Evolutionary conservation across 2,797 vertebrate genomes (phyloP), one percentile per base, ranked within the genome.

Genomic region (Toxotes lorentzi): DNA sequence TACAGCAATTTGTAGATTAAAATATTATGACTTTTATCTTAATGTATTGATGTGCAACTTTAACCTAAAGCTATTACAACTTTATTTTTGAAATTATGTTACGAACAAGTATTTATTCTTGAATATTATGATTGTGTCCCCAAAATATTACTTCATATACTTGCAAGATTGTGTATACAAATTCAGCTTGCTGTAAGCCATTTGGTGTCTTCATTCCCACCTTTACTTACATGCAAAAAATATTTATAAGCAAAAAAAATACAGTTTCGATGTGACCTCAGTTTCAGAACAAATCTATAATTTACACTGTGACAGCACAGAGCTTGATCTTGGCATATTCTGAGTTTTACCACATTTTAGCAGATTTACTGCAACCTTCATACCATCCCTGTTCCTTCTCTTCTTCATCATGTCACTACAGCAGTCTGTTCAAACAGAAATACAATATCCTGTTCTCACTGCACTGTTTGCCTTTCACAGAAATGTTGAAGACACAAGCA

Each of bases 401-500:
- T 68, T 48, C 79, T 79, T 81, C 51, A 69, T 56, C 45, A 17
- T 13, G 73, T 80, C 51, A 56, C 38, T 47, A 41, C 54, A 68
- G 43, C 38, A 16, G 57, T 66, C 23, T 70, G 32, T 72, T 70
- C 30, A 48, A 73, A 79, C 38, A 70, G 32, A 74, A 69, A 54
- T 7, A 78, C 56, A 74, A 81, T 58, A 76, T 76, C 60, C 64
- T 69, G 54, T 61, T 86, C 63, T 70, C 35, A 24, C 54, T 32
- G 21, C 53, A 47, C 53, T 27, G 32, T 66, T 38, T 68, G 71
- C 17, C 50, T 85, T 88, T 86, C 82, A 81, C 73, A 79, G 63
- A 87, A 79, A n/a, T 70, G 64, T 32, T 77, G n/a, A 71, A 76
- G 60, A 67, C 56, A 57, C 34, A 19, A 54, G 59, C 72, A 56